Base-by-base conservation (phyloP, 2,113 vertebrate genomes). In the Zosterops pallidus region DNA sequence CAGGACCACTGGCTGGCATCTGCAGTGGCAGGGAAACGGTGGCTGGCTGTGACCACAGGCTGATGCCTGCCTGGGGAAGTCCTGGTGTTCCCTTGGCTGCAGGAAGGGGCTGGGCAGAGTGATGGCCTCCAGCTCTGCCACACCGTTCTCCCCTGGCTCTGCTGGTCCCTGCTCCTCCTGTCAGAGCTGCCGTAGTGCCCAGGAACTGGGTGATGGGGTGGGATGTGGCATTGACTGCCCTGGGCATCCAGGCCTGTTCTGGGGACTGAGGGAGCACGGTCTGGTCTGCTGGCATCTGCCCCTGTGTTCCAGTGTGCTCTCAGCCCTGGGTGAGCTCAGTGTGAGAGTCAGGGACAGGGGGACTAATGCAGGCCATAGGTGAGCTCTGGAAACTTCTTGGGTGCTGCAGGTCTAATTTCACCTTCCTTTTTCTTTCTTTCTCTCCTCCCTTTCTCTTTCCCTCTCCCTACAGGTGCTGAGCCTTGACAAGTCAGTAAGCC, bases 401-500 rank as follows among this genome's bases (percentile, higher is more conserved):
- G 50, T 94, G 75, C 88, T 81, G 64, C 8, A 24, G 91, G 83
- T 92, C 96, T 97, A 96, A 98, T 80, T 95, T 97, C 86, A 95
- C 64, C 11, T 96, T 92, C 81, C 84, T 84, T 63, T 96, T 96
- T 95, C 89, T 89, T 96, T 90, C 85, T 91, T 90, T 94, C 79
- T 94, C 82, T 93, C 75, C n/a, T 97, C 95, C 93, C 81, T 96
- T 95, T 97, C 95, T 93, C 85, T 97, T 84, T 96, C 83, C 97
- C 85, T 97, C 92, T 95, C 75, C 96, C 95, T 94, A 97, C 99
- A 99, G 99, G 98, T 98, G 98, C 99, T 99, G 98, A 97, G 96
- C 97, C 96, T 97, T 97, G 98, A 99, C 98, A 99, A 99, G 99
- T 99, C 98, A 99, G 99, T 99, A 99, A 98, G 97, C 97, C 87